phyloP scores from a whole-genome alignment of 2,888 invertebrate species.

The Oxycera nigricornis region DNA sequence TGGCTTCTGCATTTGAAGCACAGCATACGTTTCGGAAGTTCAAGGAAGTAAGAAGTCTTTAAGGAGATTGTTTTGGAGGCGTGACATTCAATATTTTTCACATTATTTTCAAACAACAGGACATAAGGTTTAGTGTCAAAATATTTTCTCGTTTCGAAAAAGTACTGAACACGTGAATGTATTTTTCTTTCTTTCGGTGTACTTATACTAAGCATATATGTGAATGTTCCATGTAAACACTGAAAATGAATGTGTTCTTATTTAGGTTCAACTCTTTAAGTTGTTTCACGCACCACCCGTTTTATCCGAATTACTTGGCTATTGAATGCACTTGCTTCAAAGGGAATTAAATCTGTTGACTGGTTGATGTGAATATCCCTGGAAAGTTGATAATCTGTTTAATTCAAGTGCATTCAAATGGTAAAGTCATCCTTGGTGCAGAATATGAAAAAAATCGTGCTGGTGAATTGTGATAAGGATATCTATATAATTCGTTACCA shows the following conservation, averaged over 20 bases:
- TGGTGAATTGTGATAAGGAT: too few species aligned
- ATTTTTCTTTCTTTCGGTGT: too few species aligned
- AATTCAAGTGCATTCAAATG: background rate
- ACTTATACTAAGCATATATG: too few species aligned
- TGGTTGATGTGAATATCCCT: background rate
- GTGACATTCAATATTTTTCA: conserved; percentile 28
- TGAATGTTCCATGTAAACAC: too few species aligned
- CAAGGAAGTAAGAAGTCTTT: background rate
- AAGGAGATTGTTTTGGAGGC: conserved; percentile 16
- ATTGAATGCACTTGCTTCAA: background rate
- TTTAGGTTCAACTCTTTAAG: conserved; percentile 20
- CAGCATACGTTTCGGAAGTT: background rate
- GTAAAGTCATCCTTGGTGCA: too few species aligned
- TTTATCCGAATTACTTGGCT: background rate
- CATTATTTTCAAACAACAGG: conserved; percentile 15
- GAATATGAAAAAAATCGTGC: too few species aligned
- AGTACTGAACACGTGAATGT: too few species aligned
- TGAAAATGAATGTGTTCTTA: too few species aligned
- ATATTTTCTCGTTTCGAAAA: conserved; percentile 13
- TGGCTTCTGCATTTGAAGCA: background rate
- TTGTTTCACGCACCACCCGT: conserved; percentile 4
- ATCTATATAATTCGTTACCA: too few species aligned
- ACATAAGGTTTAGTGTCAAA: conserved; percentile 20
- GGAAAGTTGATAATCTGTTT: background rate
- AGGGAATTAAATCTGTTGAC: background rate